Evolutionary conservation across 2,888 invertebrate genomes (phyloP).

Genomic region (Drosophila paramelanica): DNA sequence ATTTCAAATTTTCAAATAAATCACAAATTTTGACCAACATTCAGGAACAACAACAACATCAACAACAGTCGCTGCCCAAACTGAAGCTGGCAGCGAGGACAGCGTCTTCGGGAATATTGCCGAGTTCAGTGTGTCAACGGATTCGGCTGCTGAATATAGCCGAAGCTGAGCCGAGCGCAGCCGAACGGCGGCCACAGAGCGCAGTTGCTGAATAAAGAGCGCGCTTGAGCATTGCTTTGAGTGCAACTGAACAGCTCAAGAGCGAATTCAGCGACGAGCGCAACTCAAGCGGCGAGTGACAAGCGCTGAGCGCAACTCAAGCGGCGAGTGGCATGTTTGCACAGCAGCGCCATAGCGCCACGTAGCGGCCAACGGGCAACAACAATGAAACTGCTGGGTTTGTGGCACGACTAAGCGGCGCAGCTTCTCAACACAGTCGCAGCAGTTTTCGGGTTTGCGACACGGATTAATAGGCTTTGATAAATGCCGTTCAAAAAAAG

Average conservation of each 20-base stretch:
- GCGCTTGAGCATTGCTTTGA: slow-evolving; percentile 57
- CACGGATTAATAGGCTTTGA: slow-evolving; percentile 12
- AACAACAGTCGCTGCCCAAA: slow-evolving; percentile 25
- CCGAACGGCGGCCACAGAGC: slow-evolving; percentile 43
- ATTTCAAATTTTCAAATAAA: slow-evolving; percentile 73
- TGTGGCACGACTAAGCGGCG: slow-evolving; percentile 8
- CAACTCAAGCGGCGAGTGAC: background rate
- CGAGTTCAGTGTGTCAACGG: slow-evolving; percentile 77
- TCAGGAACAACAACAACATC: slow-evolving; percentile 19
- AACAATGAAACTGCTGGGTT: slow-evolving; percentile 12
- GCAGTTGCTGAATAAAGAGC: slow-evolving; percentile 65
- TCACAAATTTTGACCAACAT: slow-evolving; percentile 67
- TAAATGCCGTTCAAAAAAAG: slow-evolving; percentile 38
- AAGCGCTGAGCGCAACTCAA: background rate
- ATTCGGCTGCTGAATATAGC: slow-evolving; percentile 29
- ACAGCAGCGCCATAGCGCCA: slow-evolving; percentile 16
- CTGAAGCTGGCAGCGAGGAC: slow-evolving; percentile 24
- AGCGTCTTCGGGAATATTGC: slow-evolving; percentile 33
- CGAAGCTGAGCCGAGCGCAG: slow-evolving; percentile 7
- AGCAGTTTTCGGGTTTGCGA: background rate
- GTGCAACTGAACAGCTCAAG: slow-evolving; percentile 42
- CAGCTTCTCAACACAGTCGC: slow-evolving; percentile 36
- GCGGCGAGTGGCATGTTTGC: background rate
- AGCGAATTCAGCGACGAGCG: slow-evolving; percentile 35
- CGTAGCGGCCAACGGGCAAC: background rate